phyloP scores from a whole-genome alignment of 2,113 vertebrate species.

The Oryzias curvinotus region DNA sequence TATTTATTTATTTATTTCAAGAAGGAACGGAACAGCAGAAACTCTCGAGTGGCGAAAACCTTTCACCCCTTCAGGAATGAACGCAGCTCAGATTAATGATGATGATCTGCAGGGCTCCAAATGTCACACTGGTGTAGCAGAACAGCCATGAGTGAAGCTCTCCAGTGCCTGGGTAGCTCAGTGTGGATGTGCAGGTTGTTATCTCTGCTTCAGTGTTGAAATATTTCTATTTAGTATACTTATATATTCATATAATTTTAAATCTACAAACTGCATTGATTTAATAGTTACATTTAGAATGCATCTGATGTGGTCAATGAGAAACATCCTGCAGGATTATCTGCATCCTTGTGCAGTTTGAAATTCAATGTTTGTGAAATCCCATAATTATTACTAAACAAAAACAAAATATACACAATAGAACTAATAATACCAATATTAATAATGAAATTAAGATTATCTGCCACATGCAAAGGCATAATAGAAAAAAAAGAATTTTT shows the following conservation, averaged over 20 bases:
- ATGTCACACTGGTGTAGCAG: too few species aligned
- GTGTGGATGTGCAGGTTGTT: too few species aligned
- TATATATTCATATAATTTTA: too few species aligned
- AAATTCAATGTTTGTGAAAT: background rate
- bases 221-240: too few species aligned
- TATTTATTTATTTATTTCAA: slow-evolving; percentile 1
- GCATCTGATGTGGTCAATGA: background rate
- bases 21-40: slow-evolving; percentile 9
- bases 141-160: too few species aligned
- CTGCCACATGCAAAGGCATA: background rate
- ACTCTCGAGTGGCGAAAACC: background rate
- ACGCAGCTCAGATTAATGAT: slow-evolving; percentile 16
- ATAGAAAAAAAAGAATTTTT: background rate
- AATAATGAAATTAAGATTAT: slow-evolving; percentile 13
- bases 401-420: slow-evolving; percentile 18
- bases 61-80: slow-evolving; percentile 3
- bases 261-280: background rate
- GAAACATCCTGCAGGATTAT: slow-evolving; percentile 21
- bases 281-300: background rate
- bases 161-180: too few species aligned
- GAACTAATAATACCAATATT: background rate
- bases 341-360: slow-evolving; percentile 19
- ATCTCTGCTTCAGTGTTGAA: too few species aligned
- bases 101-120: too few species aligned
- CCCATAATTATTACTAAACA: slow-evolving; percentile 11